Evolutionary conservation across 2,797 vertebrate genomes (phyloP).

Genomic region (Trachurus trachurus): DNA sequence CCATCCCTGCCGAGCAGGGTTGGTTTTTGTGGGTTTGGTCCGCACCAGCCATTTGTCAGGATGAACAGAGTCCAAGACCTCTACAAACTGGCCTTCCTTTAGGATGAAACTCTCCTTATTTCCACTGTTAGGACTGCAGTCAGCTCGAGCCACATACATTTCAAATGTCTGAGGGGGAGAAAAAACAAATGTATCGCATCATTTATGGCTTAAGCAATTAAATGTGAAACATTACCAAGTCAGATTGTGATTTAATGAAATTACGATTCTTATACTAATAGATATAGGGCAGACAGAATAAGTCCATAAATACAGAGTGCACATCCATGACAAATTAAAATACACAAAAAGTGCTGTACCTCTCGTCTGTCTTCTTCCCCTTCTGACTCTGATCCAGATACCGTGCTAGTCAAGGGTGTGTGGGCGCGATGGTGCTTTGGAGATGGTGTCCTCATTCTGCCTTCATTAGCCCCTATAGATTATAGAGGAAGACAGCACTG

Average conservation of each 20-base stretch:
- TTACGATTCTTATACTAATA: neutral
- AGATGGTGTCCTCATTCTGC: constrained; percentile 90
- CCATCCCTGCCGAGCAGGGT: constrained; percentile 96
- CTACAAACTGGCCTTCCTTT: constrained; percentile 96
- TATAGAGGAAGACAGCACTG: constrained; percentile 64
- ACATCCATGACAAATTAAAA: neutral
- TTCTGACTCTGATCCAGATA: constrained; percentile 96
- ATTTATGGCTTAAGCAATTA: neutral
- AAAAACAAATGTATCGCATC: neutral
- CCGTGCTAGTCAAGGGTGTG: constrained; percentile 89
- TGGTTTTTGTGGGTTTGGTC: constrained; percentile 96
- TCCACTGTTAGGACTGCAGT: constrained; percentile 88
- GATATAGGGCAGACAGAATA: constrained; percentile 1
- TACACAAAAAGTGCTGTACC: constrained; percentile 75
- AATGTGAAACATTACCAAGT: neutral
- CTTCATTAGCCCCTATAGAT: constrained; percentile 85
- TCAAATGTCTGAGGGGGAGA: constrained; percentile 88
- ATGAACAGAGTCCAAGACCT: constrained; percentile 94
- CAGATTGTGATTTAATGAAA: neutral
- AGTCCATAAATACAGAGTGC: neutral
- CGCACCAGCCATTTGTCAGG: constrained; percentile 96
- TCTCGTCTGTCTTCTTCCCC: constrained; percentile 93
- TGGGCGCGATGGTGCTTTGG: constrained; percentile 91
- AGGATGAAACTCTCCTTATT: constrained; percentile 91
- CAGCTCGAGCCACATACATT: constrained; percentile 93